These are phyloP conservation scores for Dicyrtoma fusca DNA, from an alignment of 2,888 invertebrate genomes.

Conservation along the genomic window DNA sequence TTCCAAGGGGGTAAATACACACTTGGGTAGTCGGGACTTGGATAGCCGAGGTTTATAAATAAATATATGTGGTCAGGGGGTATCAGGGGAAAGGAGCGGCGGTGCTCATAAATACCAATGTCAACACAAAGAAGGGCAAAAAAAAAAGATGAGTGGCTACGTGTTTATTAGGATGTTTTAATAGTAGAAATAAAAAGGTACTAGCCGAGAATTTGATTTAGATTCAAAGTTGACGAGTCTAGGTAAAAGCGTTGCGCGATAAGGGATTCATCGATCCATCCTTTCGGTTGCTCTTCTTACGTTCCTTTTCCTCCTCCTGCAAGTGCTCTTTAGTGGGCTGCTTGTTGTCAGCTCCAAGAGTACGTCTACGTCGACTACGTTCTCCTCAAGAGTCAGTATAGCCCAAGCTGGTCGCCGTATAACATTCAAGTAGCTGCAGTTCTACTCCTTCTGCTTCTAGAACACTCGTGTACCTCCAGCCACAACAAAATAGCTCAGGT, in stretches of 20 bases:
- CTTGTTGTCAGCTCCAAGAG: slow-evolving; percentile 18
- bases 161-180: slow-evolving; percentile 24
- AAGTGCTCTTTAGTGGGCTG: background rate
- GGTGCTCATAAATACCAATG: slow-evolving; percentile 1
- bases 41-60: background rate
- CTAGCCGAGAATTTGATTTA: slow-evolving; percentile 6
- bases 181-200: slow-evolving; percentile 32
- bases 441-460: background rate
- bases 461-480: background rate
- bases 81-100: background rate
- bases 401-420: slow-evolving; percentile 8
- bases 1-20: background rate
- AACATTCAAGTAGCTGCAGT: slow-evolving; percentile 10
- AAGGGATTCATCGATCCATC: slow-evolving; percentile 37
- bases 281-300: slow-evolving; percentile 19
- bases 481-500: background rate
- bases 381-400: slow-evolving; percentile 9
- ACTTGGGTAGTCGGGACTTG: background rate
- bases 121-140: background rate
- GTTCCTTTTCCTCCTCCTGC: slow-evolving; percentile 15
- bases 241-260: slow-evolving; percentile 40
- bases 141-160: background rate
- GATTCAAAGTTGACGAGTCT: slow-evolving; percentile 10
- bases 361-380: slow-evolving; percentile 8
- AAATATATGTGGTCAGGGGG: background rate